Conservation (phyloP, 2,113 vertebrate species). For the human region DNA sequence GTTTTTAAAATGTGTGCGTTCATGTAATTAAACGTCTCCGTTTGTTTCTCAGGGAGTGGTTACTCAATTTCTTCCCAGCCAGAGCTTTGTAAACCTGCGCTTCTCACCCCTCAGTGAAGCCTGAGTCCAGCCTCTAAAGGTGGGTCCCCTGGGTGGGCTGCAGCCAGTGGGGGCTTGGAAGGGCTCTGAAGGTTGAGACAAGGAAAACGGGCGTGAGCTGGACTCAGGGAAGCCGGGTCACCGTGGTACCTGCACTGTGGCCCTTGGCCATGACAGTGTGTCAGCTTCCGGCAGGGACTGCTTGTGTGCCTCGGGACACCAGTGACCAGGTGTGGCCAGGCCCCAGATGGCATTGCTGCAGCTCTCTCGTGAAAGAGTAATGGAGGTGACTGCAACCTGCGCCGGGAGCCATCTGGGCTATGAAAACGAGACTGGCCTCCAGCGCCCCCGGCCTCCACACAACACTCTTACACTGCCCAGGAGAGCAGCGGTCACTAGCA, state of each 20-base stretch:
- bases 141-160: no score
- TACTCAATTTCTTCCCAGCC: background rate
- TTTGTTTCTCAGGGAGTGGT: rapidly evolving
- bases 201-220: rapidly evolving
- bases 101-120: background rate
- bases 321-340: background rate
- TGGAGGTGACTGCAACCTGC: rapidly evolving
- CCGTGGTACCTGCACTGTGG: background rate
- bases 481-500: background rate
- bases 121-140: background rate
- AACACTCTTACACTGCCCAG: no score
- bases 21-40: no score
- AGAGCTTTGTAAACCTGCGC: background rate
- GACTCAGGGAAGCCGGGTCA: rapidly evolving
- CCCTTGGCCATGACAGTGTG: background rate
- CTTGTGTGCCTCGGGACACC: background rate
- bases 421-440: rapidly evolving
- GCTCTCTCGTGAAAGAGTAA: background rate
- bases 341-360: rapidly evolving
- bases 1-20: no score
- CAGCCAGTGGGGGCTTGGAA: background rate
- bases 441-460: rapidly evolving
- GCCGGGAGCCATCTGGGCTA: rapidly evolving
- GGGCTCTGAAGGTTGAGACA: no score
- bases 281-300: rapidly evolving